Percentiles rank a stretch among this genome's conserved stretches.
These are phyloP conservation scores for Pachypeltis micranthus DNA, from an alignment of 1,140 invertebrate genomes.

Conservation along the genomic window DNA sequence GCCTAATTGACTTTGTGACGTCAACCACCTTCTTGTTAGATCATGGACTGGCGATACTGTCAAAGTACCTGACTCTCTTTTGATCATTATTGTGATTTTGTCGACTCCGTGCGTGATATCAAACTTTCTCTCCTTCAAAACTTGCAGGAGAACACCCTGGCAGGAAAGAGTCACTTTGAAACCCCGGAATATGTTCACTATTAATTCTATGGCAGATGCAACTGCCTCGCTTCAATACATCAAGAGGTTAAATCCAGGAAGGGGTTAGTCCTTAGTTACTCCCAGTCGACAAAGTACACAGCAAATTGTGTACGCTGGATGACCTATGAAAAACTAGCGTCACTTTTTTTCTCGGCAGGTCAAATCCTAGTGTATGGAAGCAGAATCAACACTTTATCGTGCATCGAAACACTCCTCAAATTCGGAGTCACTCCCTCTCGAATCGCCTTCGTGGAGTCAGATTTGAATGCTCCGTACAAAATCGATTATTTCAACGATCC, in stretches of 20 bases:
- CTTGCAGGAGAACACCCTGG: background rate
- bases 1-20: too few species aligned
- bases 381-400: conserved; percentile 45
- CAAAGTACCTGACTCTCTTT: too few species aligned
- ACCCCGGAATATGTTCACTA: conserved; percentile 44
- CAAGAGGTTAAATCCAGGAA: background rate
- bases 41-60: too few species aligned
- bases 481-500: conserved; percentile 10
- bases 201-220: conserved; percentile 44
- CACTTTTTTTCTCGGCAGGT: background rate
- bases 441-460: conserved; percentile 44
- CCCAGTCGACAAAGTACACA: too few species aligned
- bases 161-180: conserved; percentile 1
- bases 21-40: too few species aligned
- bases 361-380: conserved; percentile 48
- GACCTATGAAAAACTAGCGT: background rate
- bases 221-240: conserved; percentile 37
- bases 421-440: conserved; percentile 38
- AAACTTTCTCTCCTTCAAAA: too few species aligned
- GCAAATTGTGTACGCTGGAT: background rate
- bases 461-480: conserved; percentile 29
- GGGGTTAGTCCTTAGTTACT: background rate
- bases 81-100: too few species aligned
- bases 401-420: conserved; percentile 43
- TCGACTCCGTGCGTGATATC: too few species aligned